Evolutionary conservation across 2,888 invertebrate genomes (phyloP).

Genomic region (Oligia strigilis): DNA sequence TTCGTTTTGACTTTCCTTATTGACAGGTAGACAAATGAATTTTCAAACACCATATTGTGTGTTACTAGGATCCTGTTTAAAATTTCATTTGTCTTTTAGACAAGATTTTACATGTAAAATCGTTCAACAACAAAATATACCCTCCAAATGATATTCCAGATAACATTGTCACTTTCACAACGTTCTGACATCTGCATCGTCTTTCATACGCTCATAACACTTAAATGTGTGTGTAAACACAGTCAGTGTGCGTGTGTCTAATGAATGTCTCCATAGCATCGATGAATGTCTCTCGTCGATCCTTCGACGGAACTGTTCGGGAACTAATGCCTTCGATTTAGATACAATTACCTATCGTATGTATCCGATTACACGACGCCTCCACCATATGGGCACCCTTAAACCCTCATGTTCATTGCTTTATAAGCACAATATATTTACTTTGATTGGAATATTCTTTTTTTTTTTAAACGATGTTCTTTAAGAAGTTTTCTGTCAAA

Average conservation of each 20-base stretch:
- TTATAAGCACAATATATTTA: conserved; percentile 63
- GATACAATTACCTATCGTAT: conserved; percentile 81
- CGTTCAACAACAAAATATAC: conserved; percentile 14
- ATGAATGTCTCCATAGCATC: conserved; percentile 83
- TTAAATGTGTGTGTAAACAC: conserved; percentile 58
- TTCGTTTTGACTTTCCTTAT: not conserved
- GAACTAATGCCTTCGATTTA: conserved; percentile 85
- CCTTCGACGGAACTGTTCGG: conserved; percentile 73
- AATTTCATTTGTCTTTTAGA: too few relatives aligned
- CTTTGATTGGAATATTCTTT: conserved; percentile 60
- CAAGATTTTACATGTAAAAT: not conserved
- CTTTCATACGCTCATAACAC: conserved; percentile 69
- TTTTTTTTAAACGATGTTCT: conserved; percentile 44
- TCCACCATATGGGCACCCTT: conserved; percentile 68
- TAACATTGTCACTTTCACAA: conserved; percentile 50
- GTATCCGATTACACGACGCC: conserved; percentile 79
- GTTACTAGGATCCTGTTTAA: too few relatives aligned
- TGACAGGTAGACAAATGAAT: too few relatives aligned
- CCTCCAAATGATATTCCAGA: conserved; percentile 15
- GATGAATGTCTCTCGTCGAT: conserved; percentile 77
- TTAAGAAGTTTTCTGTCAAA: conserved; percentile 52
- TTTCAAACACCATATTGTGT: too few relatives aligned
- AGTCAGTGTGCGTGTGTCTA: conserved; percentile 75
- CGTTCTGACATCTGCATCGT: conserved; percentile 57
- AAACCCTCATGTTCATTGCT: conserved; percentile 72